phyloP scores from a whole-genome alignment of 2,113 vertebrate genomes.

The Carassius carassius region DNA sequence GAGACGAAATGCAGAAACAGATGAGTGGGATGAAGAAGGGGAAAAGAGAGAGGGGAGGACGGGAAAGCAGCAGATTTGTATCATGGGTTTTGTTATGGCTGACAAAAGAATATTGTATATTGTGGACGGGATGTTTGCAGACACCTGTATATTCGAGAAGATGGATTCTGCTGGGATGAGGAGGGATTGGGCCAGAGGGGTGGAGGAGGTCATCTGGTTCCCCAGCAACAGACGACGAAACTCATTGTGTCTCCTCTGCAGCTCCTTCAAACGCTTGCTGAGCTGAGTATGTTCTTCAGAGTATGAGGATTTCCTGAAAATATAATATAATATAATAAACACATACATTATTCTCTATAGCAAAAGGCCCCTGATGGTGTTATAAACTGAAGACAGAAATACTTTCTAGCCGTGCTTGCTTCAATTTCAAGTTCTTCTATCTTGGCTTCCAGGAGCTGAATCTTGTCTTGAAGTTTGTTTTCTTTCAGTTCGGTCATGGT shows the following conservation, averaged over 20 bases:
- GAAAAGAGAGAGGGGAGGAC: background rate
- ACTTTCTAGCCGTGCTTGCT: conserved; percentile 86
- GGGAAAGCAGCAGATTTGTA: background rate
- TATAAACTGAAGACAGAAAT: conserved; percentile 46
- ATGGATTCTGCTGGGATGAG: conserved; percentile 68
- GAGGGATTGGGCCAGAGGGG: conserved; percentile 54
- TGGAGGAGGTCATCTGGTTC: conserved; percentile 69
- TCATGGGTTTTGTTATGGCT: background rate
- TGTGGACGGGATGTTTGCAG: background rate
- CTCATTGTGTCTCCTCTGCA: conserved; percentile 89
- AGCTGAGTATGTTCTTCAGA: conserved; percentile 83
- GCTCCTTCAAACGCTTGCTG: conserved; percentile 83
- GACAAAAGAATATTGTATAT: background rate
- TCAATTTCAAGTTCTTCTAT: conserved; percentile 87
- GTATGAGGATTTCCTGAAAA: conserved; percentile 78
- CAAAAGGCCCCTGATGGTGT: background rate
- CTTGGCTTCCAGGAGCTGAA: conserved; percentile 89
- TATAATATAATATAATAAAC: background rate
- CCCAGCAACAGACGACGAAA: conserved; percentile 87
- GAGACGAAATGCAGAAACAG: background rate
- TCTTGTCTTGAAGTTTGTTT: conserved; percentile 83
- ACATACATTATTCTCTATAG: background rate
- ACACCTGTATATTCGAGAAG: conserved; percentile 79
- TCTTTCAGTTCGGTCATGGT: conserved; percentile 85
- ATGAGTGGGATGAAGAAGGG: background rate